Evolutionary conservation across 2,797 vertebrate genomes (phyloP).

Genomic region (Dicrostonyx torquatus): DNA sequence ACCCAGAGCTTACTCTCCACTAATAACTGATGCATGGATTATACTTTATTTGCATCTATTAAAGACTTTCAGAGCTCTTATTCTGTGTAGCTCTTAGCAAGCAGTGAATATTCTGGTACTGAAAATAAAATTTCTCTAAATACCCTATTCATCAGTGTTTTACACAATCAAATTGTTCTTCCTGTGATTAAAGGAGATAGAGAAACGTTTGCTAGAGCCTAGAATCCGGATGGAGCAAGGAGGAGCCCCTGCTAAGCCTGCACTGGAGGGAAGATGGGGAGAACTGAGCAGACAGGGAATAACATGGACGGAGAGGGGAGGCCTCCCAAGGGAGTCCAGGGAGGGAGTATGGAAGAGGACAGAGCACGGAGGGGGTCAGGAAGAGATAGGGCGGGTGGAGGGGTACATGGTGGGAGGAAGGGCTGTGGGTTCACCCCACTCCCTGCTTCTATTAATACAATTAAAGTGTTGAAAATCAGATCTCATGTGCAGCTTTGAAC

Average conservation of each 20-base stretch:
- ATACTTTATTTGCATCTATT: not conserved
- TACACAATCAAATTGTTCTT: not conserved
- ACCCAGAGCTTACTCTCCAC: not conserved
- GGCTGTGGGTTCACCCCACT: not conserved
- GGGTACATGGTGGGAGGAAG: not conserved
- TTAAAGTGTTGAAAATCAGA: conserved; percentile 78
- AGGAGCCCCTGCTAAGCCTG: not conserved
- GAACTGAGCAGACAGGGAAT: not conserved
- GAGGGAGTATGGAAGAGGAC: not conserved
- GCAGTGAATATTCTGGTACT: not conserved
- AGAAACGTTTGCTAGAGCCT: not conserved
- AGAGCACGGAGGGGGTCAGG: not conserved
- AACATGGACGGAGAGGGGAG: not conserved
- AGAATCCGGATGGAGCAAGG: not conserved
- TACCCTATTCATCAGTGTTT: not conserved
- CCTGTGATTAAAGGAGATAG: not conserved
- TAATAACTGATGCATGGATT: not conserved
- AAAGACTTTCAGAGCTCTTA: not conserved
- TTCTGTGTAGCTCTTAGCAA: not conserved
- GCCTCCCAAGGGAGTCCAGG: not conserved
- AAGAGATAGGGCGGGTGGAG: not conserved
- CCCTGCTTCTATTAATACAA: conserved; percentile 67
- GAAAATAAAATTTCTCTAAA: conserved; percentile 32
- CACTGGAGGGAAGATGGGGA: not conserved
- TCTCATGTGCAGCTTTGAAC: conserved; percentile 59